Evolutionary conservation across 2,797 vertebrate species (phyloP), one percentile per base, ranked within the genome.

Genomic region (Chrosomus eos): DNA sequence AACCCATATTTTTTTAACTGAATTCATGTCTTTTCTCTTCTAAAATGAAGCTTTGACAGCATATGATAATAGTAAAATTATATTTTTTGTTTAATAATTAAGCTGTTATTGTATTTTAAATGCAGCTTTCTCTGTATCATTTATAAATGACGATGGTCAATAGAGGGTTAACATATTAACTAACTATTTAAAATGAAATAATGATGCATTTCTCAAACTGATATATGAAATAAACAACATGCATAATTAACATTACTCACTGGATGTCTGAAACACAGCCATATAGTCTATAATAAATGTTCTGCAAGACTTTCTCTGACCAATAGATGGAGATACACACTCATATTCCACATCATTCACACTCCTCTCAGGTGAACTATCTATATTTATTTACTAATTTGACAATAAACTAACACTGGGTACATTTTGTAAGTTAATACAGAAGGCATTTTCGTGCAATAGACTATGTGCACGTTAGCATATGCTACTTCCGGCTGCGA

Each of bases 321-420:
- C 90, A 64, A 86, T 80, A 91, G 90, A 88, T 87, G 90, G 90
- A 33, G 88, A 67, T 83, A 73, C 76, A 66, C 67, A 81, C 78
- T 85, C 82, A 90, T 68, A 18, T 89, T 86, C 48, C 60, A 55
- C 38, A 71, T n/a, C 9, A 18, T 38, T 28, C 4, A 33, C 83
- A 45, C 72, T 73, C 33, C 26, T 45, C 26, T 75, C 14, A 38
- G 51, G 33, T 26, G 51, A 76, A 6, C 33, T 40, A 26, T 60
- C 53, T 76, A 60, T 5, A 16, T 75, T 26, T 38, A 58, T 26
- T 2, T 26, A 26, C 13, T 14, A n/a, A 1, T 58, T 18, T 7
- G 2, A 60, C 74, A n/a, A 10, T 1, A 1, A 9, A 58, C 2
- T 18, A 3, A 26, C 11, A 28, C 1, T 71, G 23, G 38, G 14